Evolutionary conservation across 2,888 invertebrate genomes (phyloP).

Genomic region (Hypsopygia costalis): DNA sequence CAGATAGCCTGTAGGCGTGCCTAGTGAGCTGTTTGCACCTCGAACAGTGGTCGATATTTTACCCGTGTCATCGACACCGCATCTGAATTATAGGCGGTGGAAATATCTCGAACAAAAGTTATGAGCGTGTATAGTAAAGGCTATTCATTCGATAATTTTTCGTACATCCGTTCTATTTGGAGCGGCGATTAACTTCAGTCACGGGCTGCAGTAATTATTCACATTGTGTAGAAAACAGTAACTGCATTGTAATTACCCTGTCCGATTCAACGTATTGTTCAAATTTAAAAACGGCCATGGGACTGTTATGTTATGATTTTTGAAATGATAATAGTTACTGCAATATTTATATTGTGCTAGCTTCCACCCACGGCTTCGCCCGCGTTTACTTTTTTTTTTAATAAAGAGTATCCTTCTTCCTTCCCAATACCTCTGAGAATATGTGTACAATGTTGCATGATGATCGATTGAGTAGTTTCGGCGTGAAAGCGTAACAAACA

Average conservation of each 20-base stretch:
- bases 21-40: conserved; percentile 76
- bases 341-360: too few species aligned
- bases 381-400: too few species aligned
- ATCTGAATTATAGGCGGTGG: conserved; percentile 30
- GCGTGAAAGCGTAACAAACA: too few species aligned
- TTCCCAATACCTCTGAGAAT: too few species aligned
- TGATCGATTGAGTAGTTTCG: too few species aligned
- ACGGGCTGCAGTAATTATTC: conserved; percentile 69
- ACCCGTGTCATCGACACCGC: conserved; percentile 62
- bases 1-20: conserved; percentile 71
- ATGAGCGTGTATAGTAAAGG: conserved; percentile 9
- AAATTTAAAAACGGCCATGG: conserved; percentile 50
- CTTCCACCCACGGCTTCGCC: too few species aligned
- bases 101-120: conserved; percentile 9
- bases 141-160: conserved; percentile 42
- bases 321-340: conserved; percentile 16
- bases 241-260: conserved; percentile 62
- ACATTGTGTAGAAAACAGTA: conserved; percentile 72
- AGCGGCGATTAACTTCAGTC: conserved; percentile 64
- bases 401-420: too few species aligned
- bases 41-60: conserved; percentile 75
- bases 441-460: too few species aligned
- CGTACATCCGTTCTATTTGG: conserved; percentile 39
- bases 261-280: conserved; percentile 73
- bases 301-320: conserved; percentile 16